A percentile compares a stretch with the other conserved stretches of the same genome.
These are phyloP conservation scores for Aldabrachelys gigantea DNA, from an alignment of 2,113 vertebrate species.

Conservation along the genomic window DNA sequence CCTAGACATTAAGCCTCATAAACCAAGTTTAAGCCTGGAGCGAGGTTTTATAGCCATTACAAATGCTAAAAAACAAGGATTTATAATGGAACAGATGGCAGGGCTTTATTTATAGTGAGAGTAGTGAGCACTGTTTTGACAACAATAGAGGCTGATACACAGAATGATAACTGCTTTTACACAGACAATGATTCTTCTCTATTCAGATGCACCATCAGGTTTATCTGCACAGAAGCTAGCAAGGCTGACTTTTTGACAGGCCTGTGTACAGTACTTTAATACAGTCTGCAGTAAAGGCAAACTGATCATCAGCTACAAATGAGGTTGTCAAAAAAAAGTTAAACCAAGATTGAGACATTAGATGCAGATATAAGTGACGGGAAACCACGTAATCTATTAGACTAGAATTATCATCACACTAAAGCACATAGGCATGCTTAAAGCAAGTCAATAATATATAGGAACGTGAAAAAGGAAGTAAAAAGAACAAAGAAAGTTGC, in stretches of 20 bases:
- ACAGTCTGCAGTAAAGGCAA: not conserved
- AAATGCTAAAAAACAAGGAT: not conserved
- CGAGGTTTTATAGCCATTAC: not conserved
- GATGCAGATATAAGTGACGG: not conserved
- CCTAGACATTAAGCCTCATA: slow-evolving; percentile 10
- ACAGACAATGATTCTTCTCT: not conserved
- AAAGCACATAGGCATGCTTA: not conserved
- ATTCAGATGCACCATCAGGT: not conserved
- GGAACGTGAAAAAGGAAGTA: not conserved
- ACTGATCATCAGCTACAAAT: not conserved
- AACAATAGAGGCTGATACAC: not conserved
- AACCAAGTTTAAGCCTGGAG: slow-evolving; percentile 8
- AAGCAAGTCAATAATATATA: not conserved
- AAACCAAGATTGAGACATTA: not conserved
- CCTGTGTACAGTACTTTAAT: not conserved
- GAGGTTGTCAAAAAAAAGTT: not conserved
- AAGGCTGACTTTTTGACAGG: not conserved
- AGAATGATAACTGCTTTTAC: not conserved
- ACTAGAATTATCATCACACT: not conserved
- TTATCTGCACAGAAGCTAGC: not conserved
- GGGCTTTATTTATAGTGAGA: not conserved
- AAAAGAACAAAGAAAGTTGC: not conserved
- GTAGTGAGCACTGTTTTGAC: not conserved
- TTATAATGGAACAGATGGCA: slow-evolving; percentile 20
- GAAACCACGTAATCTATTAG: not conserved